Evolutionary conservation across 1,140 invertebrate genomes (phyloP).

Genomic region (Zaprionus nigranus): DNA sequence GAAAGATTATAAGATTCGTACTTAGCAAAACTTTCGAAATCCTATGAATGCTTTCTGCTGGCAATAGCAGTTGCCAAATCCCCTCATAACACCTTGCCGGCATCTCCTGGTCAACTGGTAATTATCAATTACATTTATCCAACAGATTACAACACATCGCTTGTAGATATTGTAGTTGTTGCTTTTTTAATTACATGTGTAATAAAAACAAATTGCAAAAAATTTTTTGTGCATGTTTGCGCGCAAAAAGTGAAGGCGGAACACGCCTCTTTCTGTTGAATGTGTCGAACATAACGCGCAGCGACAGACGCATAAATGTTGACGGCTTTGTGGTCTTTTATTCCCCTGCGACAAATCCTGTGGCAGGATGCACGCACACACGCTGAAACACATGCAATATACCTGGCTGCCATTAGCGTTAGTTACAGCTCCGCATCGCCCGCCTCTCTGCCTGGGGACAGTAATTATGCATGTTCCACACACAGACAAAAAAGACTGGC

Average conservation of each 20-base stretch:
- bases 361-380: conserved; percentile 32
- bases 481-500: conserved; percentile 53
- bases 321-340: conserved; percentile 41
- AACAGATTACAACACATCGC: conserved; percentile 25
- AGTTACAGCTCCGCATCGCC: background rate
- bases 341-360: conserved; percentile 44
- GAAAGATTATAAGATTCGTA: too few species aligned
- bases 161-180: background rate
- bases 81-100: too few species aligned
- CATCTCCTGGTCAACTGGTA: background rate
- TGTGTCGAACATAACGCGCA: conserved; percentile 9
- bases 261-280: conserved; percentile 58
- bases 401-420: conserved; percentile 45
- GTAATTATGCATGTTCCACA: conserved; percentile 67
- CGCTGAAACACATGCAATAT: conserved; percentile 52
- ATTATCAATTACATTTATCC: conserved; percentile 38
- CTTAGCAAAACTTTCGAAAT: too few species aligned
- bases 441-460: conserved; percentile 23
- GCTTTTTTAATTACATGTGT: conserved; percentile 59
- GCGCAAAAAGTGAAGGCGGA: conserved; percentile 38
- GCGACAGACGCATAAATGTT: conserved; percentile 52
- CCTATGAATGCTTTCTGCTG: too few species aligned
- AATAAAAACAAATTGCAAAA: conserved; percentile 54
- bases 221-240: conserved; percentile 52
- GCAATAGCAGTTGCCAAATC: too few species aligned